A percentile compares a stretch with the other conserved stretches of the same genome.
phyloP scores from a whole-genome alignment of 2,888 invertebrate species.

The Isoperla grammatica region DNA sequence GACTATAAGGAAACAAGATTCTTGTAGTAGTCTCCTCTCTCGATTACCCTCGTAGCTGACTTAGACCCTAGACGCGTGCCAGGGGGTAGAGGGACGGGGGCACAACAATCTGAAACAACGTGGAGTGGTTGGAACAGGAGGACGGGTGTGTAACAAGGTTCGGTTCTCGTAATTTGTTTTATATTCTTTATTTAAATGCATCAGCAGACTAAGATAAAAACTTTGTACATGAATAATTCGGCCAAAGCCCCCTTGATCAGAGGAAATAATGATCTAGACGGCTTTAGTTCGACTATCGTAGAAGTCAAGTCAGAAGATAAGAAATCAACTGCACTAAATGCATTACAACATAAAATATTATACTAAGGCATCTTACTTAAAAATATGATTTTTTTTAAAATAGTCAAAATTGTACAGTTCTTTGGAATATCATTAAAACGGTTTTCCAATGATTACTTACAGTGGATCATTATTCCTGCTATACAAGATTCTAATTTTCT shows the following conservation, averaged over 20 bases:
- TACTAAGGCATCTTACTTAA: conserved; percentile 12
- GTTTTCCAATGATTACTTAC: background rate
- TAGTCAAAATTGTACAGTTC: conserved; percentile 4
- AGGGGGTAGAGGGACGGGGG: too few relatives aligned
- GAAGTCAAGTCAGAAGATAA: conserved; percentile 26
- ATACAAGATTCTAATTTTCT: conserved; percentile 16
- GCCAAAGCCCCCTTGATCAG: too few relatives aligned
- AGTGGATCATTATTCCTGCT: conserved; percentile 15
- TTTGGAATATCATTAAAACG: conserved; percentile 8
- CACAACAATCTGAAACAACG: too few relatives aligned
- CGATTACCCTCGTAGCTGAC: too few relatives aligned
- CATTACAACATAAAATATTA: background rate
- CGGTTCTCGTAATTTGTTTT: conserved; percentile 7
- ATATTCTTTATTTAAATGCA: conserved; percentile 26
- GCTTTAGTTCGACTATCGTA: conserved; percentile 17
- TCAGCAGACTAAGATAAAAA: conserved; percentile 27
- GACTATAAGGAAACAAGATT: too few relatives aligned
- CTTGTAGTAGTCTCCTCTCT: too few relatives aligned
- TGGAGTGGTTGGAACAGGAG: too few relatives aligned
- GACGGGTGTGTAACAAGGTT: too few relatives aligned
- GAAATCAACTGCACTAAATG: background rate
- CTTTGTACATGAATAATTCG: conserved; percentile 20
- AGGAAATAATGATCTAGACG: too few relatives aligned
- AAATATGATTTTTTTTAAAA: background rate
- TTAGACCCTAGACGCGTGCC: too few relatives aligned